phyloP scores from a whole-genome alignment of 2,113 vertebrate species.

The Tupaia tana region DNA sequence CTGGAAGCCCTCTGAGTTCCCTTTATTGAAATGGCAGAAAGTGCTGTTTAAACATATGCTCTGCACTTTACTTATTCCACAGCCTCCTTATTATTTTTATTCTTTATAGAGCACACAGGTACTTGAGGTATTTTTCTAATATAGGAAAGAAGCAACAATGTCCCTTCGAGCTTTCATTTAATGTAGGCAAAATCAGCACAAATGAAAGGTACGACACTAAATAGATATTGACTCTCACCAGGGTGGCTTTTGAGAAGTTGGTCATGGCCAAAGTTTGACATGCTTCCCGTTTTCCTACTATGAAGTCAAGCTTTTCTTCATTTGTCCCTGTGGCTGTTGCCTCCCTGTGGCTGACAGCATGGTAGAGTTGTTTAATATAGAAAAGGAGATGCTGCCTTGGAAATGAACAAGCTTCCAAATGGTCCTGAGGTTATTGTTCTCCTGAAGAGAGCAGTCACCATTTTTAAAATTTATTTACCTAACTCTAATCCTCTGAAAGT shows the following conservation, averaged over 20 bases:
- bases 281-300: neutral
- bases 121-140: neutral
- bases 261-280: neutral
- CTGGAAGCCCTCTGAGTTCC: conserved; percentile 26
- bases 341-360: neutral
- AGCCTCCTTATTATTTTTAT: conserved; percentile 32
- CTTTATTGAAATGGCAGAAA: conserved; percentile 37
- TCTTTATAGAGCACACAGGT: neutral
- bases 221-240: neutral
- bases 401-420: neutral
- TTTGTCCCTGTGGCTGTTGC: neutral
- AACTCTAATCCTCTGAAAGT: conserved; percentile 2
- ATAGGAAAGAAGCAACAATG: neutral
- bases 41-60: conserved; percentile 16
- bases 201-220: neutral
- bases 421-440: neutral
- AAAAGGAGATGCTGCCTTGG: neutral
- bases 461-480: conserved; percentile 24
- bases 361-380: neutral
- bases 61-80: neutral
- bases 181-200: neutral
- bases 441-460: neutral
- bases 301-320: neutral
- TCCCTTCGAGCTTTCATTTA: neutral
- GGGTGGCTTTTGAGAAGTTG: neutral